Evolutionary conservation across 2,888 invertebrate species (phyloP), one percentile per base, ranked within the genome.

Genomic region (Geophilus truncorum): DNA sequence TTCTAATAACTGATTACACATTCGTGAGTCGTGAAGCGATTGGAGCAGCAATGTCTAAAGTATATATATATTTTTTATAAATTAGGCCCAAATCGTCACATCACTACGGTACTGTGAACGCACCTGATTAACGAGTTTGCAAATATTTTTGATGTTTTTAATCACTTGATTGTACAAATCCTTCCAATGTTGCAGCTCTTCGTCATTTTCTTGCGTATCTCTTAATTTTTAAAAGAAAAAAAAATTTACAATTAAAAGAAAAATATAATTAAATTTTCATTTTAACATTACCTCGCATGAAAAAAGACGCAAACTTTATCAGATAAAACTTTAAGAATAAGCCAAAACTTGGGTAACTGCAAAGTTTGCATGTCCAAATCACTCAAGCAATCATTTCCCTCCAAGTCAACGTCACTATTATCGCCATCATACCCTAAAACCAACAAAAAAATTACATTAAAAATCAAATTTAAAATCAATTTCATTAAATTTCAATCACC

Each of bases 311-410:
- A 89, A 6, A 92, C 91, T 80, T 88, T 87, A 83, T 90, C 89
- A 30, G 87, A 86, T 81, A 90, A 89, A 9, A 92, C 88, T 83
- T 89, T 89, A 86, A 92, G 88, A 81, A 93, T 91, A 28, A 92
- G 87, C 93, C 93, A 93, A 86, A 93, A 93, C 84, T 91, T 91
- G 0, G 92, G 92, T 82, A 92, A 86, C 34, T 88, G 83, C n/a
- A 87, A 86, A 81, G 90, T 86, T 79, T 88, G 89, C 80, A 87
- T 88, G 82, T 90, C 90, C 15, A 90, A 85, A 81, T 89, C 89
- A 81, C 87, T 86, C 12, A 90, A 85, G 90, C 90, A 90, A 78
- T 90, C 90, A 40, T 86, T 51, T 28, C 76, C 87, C 82, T 91
- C 90, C 81, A 90, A 89, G 80, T 90, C 91, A 79, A 89, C 89